phyloP scores from a whole-genome alignment of 2,797 vertebrate species.

The Leptatherina wallacei region DNA sequence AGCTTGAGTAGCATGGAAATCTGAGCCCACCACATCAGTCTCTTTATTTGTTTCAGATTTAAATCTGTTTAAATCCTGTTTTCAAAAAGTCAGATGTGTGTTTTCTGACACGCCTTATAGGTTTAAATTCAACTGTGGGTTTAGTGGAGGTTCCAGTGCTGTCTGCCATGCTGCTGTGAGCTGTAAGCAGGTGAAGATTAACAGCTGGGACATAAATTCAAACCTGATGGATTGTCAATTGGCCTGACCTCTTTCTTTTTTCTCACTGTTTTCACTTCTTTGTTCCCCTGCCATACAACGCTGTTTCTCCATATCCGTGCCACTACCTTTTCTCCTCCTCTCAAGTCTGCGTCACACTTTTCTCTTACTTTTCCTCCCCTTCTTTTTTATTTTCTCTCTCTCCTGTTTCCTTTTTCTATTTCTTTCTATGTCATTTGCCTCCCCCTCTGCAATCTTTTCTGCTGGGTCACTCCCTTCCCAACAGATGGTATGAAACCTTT shows the following conservation, averaged over 20 bases:
- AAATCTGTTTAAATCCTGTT: conserved; percentile 2
- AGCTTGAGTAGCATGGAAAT: conserved; percentile 5
- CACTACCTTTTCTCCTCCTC: conserved; percentile 12
- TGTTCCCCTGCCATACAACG: conserved; percentile 23
- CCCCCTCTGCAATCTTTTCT: conserved; percentile 23
- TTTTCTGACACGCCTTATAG: conserved; percentile 19
- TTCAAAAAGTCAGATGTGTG: neutral
- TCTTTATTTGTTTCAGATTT: conserved; percentile 11
- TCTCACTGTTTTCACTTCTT: conserved; percentile 25
- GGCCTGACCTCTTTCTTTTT: conserved; percentile 54
- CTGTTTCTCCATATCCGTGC: conserved; percentile 14
- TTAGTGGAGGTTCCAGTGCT: conserved; percentile 17
- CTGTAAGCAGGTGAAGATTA: conserved; percentile 51
- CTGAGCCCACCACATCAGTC: neutral
- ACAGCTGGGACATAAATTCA: conserved; percentile 37
- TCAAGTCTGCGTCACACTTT: conserved; percentile 1
- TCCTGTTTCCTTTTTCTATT: conserved; percentile 4
- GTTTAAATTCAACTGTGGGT: conserved; percentile 34
- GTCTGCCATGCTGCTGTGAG: conserved; percentile 14
- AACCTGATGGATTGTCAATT: conserved; percentile 43
- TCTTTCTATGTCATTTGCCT: neutral
- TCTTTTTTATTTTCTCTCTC: neutral
- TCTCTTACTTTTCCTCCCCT: neutral
- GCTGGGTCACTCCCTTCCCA: conserved; percentile 24
- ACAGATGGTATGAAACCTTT: conserved; percentile 26